Evolutionary conservation across 2,797 vertebrate species (phyloP).

Genomic region (Cirrhinus mrigala): DNA sequence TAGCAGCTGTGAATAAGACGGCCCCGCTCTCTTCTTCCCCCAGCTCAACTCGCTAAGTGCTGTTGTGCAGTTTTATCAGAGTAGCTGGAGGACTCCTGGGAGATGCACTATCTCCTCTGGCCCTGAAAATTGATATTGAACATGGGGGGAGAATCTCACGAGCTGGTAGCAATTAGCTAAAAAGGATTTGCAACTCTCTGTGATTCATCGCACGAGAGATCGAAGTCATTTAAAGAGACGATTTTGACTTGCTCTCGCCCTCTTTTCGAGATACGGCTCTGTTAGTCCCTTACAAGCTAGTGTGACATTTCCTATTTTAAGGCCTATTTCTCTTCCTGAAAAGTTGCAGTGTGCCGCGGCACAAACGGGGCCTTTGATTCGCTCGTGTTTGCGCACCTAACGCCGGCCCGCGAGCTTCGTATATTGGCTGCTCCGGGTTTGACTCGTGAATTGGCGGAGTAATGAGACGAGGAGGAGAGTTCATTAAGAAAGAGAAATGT

Average conservation of each 20-base stretch:
- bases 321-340: slow-evolving; percentile 79
- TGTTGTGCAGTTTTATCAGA: slow-evolving; percentile 89
- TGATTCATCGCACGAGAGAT: slow-evolving; percentile 95
- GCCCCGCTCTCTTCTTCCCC: slow-evolving; percentile 59
- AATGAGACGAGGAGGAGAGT: slow-evolving; percentile 63
- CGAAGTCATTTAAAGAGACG: slow-evolving; percentile 90
- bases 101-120: slow-evolving; percentile 89
- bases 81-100: slow-evolving; percentile 89
- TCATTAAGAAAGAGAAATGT: slow-evolving; percentile 58
- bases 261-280: slow-evolving; percentile 71
- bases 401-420: slow-evolving; percentile 67
- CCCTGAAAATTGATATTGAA: slow-evolving; percentile 99
- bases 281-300: slow-evolving; percentile 79
- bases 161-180: slow-evolving; percentile 99
- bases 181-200: slow-evolving; percentile 95
- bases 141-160: slow-evolving; percentile 91
- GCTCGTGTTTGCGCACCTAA: slow-evolving; percentile 65
- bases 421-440: slow-evolving; percentile 65
- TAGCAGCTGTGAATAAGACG: slow-evolving; percentile 76
- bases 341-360: slow-evolving; percentile 72
- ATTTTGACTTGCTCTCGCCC: slow-evolving; percentile 53
- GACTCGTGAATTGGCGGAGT: slow-evolving; percentile 70
- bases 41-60: slow-evolving; percentile 92
- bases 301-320: slow-evolving; percentile 86
- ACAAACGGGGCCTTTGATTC: slow-evolving; percentile 81